Base-by-base conservation (phyloP, 2,888 invertebrate species). In the Seladonia tumulorum region DNA sequence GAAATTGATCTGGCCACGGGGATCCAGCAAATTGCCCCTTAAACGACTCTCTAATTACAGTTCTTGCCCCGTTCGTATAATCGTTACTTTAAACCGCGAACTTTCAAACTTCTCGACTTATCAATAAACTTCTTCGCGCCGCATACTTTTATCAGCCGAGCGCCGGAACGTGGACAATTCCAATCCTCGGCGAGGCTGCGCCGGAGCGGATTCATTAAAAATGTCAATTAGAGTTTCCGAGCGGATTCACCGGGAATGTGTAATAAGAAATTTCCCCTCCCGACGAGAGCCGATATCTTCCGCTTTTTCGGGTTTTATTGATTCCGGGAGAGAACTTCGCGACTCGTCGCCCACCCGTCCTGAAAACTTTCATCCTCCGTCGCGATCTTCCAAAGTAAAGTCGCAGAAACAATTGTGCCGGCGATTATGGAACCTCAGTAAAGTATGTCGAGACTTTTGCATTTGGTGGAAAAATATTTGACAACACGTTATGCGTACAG, bases 11-110 rank as follows among this genome's bases (percentile, higher is more conserved):
- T 39, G 47, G 66, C 35, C 72, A 25, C 75, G 63, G 53, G 39
- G 74, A 63, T 75, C 42, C 29, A 35, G 71, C 70, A 73, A 85
- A 85, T 84, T 70, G 49, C 78, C 70, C 72, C 39, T 86, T 71
- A 79, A 84, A 79, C 76, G 81, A 79, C 85, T 73, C 80, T 81
- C 81, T 86, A 85, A 86, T 86, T 86, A 81, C 79, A 42, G 63
- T 81, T 70, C 81, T 79, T 35, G 72, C 42, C 76, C 3, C 76
- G 57, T 29, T 47, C 57, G 71, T 82, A 57, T 82, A 76, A 66
- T 82, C 76, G 72, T 82, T 83, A 76, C 83, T 53, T 76, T 81
- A 25, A n/a, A 7, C 83, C 68, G 47, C 14, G 22, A 70, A 75
- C 60, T 53, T 75, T 29, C 22, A 77, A 86, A 86, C 85, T 86